A percentile compares a stretch with the other conserved stretches of the same genome.
phyloP scores from a whole-genome alignment of 1,140 invertebrate species.

The Condylostylus longicornis region DNA sequence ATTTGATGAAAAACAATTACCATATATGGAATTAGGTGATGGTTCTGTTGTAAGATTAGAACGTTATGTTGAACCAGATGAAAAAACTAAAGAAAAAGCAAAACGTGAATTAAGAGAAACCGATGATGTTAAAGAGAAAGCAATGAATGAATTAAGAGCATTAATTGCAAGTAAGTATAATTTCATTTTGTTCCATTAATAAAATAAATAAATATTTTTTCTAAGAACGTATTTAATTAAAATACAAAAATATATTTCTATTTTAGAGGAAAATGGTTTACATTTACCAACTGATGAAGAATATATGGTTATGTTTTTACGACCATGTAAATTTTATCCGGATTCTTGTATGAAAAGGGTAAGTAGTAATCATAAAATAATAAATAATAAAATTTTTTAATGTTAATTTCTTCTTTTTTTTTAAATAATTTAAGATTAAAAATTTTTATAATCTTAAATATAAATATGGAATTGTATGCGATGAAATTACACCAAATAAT shows the following conservation, averaged over 20 bases:
- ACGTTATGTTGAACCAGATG: conserved; percentile 31
- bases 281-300: conserved; percentile 43
- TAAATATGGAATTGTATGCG: conserved; percentile 38
- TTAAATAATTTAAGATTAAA: conserved; percentile 42
- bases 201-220: background rate
- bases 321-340: conserved; percentile 52
- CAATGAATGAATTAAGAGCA: conserved; percentile 41
- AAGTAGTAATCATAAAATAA: conserved; percentile 18
- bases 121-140: conserved; percentile 44
- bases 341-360: conserved; percentile 45
- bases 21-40: conserved; percentile 36
- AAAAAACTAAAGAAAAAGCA: conserved; percentile 38
- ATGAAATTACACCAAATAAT: conserved; percentile 34
- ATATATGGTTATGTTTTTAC: conserved; percentile 45
- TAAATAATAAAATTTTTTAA: background rate
- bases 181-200: background rate
- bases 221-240: background rate
- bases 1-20: conserved; percentile 34
- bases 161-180: conserved; percentile 25
- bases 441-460: conserved; percentile 40
- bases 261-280: conserved; percentile 35
- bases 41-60: conserved; percentile 36
- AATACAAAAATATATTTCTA: conserved; percentile 1
- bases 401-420: conserved; percentile 5
- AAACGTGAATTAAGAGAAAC: conserved; percentile 49